A percentile compares a stretch with the other conserved stretches of the same genome.
Evolutionary conservation across 2,113 vertebrate species (phyloP).

Genomic region (Poecilia latipinna): DNA sequence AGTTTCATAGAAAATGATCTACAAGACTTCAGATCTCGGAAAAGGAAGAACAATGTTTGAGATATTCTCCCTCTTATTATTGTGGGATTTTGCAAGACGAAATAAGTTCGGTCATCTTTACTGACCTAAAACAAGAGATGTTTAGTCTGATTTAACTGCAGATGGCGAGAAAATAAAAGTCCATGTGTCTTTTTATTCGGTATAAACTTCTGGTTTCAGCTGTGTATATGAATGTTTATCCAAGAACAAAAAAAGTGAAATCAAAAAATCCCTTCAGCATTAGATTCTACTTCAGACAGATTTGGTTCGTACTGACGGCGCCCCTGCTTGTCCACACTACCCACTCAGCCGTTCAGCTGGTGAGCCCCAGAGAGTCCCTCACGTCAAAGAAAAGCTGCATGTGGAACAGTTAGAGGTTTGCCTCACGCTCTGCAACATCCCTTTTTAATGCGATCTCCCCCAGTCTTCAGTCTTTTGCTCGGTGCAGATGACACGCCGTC

Average conservation of each 20-base stretch:
- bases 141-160: no score
- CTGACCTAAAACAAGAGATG: no score
- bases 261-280: background rate
- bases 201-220: no score
- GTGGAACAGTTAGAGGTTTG: constrained; percentile 38
- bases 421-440: constrained; percentile 33
- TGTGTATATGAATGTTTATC: no score
- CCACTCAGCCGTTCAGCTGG: constrained; percentile 10
- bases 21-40: no score
- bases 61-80: no score
- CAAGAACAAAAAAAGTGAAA: background rate
- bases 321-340: background rate
- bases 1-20: no score
- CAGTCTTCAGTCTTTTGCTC: constrained; percentile 25
- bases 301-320: background rate
- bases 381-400: constrained; percentile 42
- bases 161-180: no score
- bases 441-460: constrained; percentile 42
- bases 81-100: no score
- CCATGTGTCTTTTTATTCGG: no score
- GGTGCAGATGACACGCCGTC: constrained; percentile 44
- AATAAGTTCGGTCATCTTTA: no score
- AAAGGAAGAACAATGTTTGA: no score
- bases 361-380: constrained; percentile 29
- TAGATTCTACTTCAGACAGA: background rate